These are phyloP conservation scores for Tetramorium simillimum DNA, from an alignment of 1,140 invertebrate species.

Conservation along the genomic window DNA sequence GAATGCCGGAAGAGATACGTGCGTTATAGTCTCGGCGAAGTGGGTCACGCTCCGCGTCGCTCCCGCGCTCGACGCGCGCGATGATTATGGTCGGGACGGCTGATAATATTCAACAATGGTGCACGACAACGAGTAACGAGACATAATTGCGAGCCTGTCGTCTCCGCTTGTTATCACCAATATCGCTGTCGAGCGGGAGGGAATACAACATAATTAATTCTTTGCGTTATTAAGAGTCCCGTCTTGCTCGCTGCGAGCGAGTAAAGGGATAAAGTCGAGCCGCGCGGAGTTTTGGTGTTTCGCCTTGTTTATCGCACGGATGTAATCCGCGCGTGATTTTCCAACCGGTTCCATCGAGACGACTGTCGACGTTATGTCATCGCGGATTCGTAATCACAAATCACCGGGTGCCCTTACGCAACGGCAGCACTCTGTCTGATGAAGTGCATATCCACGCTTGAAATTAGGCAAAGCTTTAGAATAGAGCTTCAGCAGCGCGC, in stretches of 20 bases:
- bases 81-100: conserved; percentile 33
- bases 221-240: conserved; percentile 22
- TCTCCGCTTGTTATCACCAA: conserved; percentile 5
- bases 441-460: background rate
- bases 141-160: conserved; percentile 45
- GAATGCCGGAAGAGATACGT: conserved; percentile 53
- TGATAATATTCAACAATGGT: conserved; percentile 46
- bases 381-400: background rate
- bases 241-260: background rate
- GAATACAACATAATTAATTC: conserved; percentile 37
- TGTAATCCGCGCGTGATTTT: background rate
- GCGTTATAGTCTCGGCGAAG: conserved; percentile 50
- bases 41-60: conserved; percentile 39
- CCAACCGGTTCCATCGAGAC: background rate
- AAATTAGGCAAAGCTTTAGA: conserved; percentile 3
- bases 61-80: conserved; percentile 16
- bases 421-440: background rate
- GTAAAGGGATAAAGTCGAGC: background rate
- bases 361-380: background rate
- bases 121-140: conserved; percentile 44
- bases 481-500: background rate
- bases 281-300: background rate
- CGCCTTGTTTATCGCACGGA: background rate
- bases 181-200: background rate
- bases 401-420: background rate